Evolutionary conservation across 1,140 invertebrate species (phyloP), one percentile per base, ranked within the genome.

Genomic region (Akabosia matsudoensis): DNA sequence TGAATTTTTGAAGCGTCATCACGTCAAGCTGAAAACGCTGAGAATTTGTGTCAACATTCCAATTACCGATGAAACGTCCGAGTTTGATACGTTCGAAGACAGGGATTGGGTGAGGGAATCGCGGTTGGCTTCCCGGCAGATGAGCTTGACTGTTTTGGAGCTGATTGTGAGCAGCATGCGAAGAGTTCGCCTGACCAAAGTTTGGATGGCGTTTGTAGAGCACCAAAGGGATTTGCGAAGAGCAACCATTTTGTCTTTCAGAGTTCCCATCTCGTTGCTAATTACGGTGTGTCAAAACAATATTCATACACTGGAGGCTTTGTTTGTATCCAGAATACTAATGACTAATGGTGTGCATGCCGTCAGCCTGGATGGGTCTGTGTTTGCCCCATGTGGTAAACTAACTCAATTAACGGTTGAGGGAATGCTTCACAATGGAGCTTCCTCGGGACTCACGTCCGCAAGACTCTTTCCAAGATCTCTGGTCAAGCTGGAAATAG

Each of bases 171-270:
- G 34, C 70, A 72, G 70, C 34, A 72, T 72, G 33, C 4, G 37
- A 3, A 72, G 14, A 45, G 33, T 34, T 7, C 70, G 70, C 16
- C 33, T 72, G 10, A 28, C 70, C 18, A 72, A 72, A 45, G 3
- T 72, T 3, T 72, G 70, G 70, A 72, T 45, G 22, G 70, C 70
- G 1, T 72, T 72, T 26, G 33, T 72, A 10, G 70, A 72, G 26
- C 33, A 22, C 2, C 70, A 72, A 45, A 33, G 26, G 14, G 13
- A 22, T 7, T 24, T 72, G n/a, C 33, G 45, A 45, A 2, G 7
- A 34, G 33, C 24, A 18, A 72, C 33, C 14, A 22, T 72, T 34
- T 24, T 72, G 10, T 45, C 70, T 26, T 72, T 72, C 26, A 33
- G 70, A 3, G 24, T 72, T 13, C 33, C 10, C 18, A 18, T 18